Evolutionary conservation across 2,888 invertebrate species (phyloP), one percentile per base, ranked within the genome.

Genomic region (Dicycla oo): DNA sequence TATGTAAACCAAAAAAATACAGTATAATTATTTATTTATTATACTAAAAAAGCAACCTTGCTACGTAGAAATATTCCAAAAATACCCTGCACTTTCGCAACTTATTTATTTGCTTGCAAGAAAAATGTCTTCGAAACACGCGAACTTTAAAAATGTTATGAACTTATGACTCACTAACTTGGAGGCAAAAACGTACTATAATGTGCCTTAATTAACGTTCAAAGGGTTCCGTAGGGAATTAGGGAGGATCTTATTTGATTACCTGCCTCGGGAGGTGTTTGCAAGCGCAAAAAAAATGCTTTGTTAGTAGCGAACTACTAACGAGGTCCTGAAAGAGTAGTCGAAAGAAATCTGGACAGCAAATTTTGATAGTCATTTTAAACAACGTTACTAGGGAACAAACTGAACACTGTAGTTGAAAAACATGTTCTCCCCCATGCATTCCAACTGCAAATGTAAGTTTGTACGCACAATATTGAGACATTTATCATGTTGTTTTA

Each of bases 211-310:
- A 84, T 82, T 74, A 76, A 51, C 43, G 60, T 45, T 66, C 78
- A 69, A 79, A 81, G 63, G 82, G 68, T 66, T 70, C 68, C 69
- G 78, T 64, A 73, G 47, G 40, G 49, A 67, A 75, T 83, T 75
- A 81, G 81, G 71, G 74, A 72, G 73, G 72, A 53, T 77, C 58
- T 75, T 85, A 49, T 71, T 82, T 85, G 80, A 82, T 78, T 73
- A 76, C 73, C 76, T 72, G 86, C 82, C 78, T 76, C 79, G 18
- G 84, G 71, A 66, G 77, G 73, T 73, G 82, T 71, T 43, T 86
- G 57, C 71, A 63, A 61, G 43, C 4, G 2, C 34, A 75, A 72
- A 75, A 75, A 84, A 81, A 73, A 20, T 4, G 13, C 51, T 54
- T 60, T 78, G 74, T 82, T 83, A 74, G 75, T 75, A 69, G 67